A percentile compares a stretch with the other conserved stretches of the same genome.
Conservation (phyloP, 2,113 vertebrate species). For the Balaenoptera acutorostrata region DNA sequence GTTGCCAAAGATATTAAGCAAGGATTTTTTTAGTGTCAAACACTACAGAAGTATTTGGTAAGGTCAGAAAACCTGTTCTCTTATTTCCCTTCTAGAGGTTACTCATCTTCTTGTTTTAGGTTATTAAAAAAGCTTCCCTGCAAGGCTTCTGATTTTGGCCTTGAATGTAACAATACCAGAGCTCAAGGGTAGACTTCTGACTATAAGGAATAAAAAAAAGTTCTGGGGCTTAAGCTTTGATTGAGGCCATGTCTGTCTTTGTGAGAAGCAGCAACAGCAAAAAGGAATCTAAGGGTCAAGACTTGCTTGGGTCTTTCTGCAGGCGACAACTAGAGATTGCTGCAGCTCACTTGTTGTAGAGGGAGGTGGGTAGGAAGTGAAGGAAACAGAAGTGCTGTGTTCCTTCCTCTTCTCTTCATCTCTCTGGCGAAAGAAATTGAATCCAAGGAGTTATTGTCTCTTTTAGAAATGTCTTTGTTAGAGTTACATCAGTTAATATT, state of each 20-base stretch:
- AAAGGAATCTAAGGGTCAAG: background rate
- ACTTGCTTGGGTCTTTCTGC: background rate
- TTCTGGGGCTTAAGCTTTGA: background rate
- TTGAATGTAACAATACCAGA: background rate
- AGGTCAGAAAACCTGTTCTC: background rate
- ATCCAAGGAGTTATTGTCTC: background rate
- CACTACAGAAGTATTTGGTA: background rate
- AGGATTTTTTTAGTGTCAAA: background rate
- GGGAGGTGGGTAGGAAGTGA: background rate
- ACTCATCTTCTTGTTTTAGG: background rate
- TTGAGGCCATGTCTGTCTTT: background rate
- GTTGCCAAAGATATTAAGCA: background rate
- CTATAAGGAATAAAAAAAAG: background rate
- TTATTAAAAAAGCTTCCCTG: background rate
- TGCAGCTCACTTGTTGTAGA: background rate
- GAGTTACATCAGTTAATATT: background rate
- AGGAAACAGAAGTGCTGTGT: fast-evolving
- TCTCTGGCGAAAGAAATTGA: background rate
- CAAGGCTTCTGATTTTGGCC: background rate
- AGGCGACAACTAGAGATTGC: background rate
- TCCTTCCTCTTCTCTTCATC: background rate
- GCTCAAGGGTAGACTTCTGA: background rate
- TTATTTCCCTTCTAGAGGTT: background rate
- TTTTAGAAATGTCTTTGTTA: background rate
- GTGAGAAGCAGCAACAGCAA: background rate